A percentile compares a stretch with the other conserved stretches of the same genome.
These are phyloP conservation scores for Hippopotamus amphibius DNA, from an alignment of 2,113 vertebrate genomes.

Conservation along the genomic window DNA sequence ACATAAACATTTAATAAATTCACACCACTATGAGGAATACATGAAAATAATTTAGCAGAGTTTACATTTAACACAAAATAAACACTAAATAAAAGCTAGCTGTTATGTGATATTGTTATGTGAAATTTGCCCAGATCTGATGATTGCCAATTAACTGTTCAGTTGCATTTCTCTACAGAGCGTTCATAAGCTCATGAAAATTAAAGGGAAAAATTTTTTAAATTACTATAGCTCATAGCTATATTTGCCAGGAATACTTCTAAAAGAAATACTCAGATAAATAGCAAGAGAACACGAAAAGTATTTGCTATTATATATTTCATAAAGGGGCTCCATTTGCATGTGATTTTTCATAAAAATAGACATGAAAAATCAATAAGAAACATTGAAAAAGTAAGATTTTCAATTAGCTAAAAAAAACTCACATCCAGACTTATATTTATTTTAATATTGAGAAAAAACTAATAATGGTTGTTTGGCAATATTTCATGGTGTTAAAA, in stretches of 20 bases:
- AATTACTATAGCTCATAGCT: background rate
- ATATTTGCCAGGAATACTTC: conserved; percentile 16
- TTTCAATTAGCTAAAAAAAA: background rate
- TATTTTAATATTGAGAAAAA: background rate
- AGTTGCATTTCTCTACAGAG: background rate
- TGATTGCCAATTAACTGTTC: background rate
- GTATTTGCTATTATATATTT: background rate
- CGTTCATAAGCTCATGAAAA: background rate
- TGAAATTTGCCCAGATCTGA: conserved; percentile 7
- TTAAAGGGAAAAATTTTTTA: background rate
- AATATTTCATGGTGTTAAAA: conserved; percentile 35
- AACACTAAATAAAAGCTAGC: background rate
- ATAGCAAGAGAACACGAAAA: conserved; percentile 1
- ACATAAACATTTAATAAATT: background rate
- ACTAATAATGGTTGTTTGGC: background rate
- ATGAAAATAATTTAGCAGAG: conserved; percentile 34
- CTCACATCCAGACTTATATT: background rate
- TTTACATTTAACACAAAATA: background rate
- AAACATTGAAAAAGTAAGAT: background rate
- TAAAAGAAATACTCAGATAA: conserved; percentile 18
- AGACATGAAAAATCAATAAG: background rate
- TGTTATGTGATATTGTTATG: background rate
- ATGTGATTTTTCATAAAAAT: background rate
- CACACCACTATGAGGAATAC: background rate
- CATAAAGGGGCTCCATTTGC: background rate